Evolutionary conservation across 2,113 vertebrate species (phyloP), one percentile per base, ranked within the genome.

Genomic region (Lagopus leucura): DNA sequence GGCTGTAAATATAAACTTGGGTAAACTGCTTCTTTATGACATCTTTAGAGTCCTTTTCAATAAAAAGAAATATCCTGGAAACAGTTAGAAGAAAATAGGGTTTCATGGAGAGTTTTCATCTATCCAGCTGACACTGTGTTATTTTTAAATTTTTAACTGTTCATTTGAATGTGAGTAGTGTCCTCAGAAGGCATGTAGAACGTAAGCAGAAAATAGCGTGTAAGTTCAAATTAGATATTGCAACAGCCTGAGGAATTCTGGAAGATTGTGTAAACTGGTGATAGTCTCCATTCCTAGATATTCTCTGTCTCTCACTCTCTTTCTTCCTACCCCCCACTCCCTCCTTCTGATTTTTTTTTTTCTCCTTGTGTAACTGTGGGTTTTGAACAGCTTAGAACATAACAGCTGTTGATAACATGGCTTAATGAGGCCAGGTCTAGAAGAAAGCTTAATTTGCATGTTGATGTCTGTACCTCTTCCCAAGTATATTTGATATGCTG

Each of bases 81-180:
- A 94, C 25, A 47, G 57, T 73, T 88, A 47, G 58, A 72, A 88
- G 40, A 80, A 75, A 74, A 2, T 19, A 22, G 69, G 88, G 38
- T 79, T 90, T 40, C 32, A 55, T 34, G 65, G 40, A 79, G 47
- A 20, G 7, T 86, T 45, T 95, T 94, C 77, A 30, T 73, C 73
- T 66, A 11, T 92, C 57, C 57, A 81, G 16, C 70, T 94, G 77
- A 83, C 85, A 71, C 65, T 73, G 13, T 77, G 22, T 42, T 87
- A 19, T 71, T 47, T 93, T 90, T 52, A 87, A 86, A 90, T 92
- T 82, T 67, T 38, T 73, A 67, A 57, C n/a, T 69, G 3, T 85
- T 75, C 52, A 40, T 90, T 82, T 87, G 47, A 71, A 55, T 60
- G 9, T 91, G 80, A 94, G 42, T 24, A 79, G 15, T 48, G 61